Conservation (phyloP, 2,888 invertebrate species). For the Calameuta pallipes region DNA sequence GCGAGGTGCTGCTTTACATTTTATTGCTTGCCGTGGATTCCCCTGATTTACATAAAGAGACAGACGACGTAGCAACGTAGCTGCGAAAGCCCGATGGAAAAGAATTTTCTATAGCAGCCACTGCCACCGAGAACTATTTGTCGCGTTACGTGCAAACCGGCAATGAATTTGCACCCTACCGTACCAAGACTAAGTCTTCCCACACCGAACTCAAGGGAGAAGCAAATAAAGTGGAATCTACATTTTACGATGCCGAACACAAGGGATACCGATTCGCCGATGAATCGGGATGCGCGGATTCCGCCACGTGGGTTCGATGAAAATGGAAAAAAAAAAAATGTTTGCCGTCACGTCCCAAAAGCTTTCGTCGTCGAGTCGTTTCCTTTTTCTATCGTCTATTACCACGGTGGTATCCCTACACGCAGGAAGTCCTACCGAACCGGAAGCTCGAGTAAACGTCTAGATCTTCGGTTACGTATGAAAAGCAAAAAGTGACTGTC, state of each 20-base stretch:
- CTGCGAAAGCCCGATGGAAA: slow-evolving; percentile 17
- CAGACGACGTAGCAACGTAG: slow-evolving; percentile 14
- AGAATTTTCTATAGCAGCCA: slow-evolving; percentile 27
- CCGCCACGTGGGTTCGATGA: not conserved
- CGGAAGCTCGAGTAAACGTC: too few relatives aligned
- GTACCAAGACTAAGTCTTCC: not conserved
- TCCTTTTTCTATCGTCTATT: not conserved
- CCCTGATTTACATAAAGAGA: slow-evolving; percentile 46
- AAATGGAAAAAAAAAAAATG: too few relatives aligned
- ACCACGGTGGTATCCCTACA: not conserved
- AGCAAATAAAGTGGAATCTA: slow-evolving; percentile 19
- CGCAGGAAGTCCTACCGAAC: not conserved
- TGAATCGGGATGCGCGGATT: not conserved
- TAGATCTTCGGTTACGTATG: too few relatives aligned
- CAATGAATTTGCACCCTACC: slow-evolving; percentile 24
- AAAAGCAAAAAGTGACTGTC: not conserved
- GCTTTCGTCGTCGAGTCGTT: not conserved
- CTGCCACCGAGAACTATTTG: slow-evolving; percentile 18
- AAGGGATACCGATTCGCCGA: not conserved
- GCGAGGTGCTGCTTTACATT: slow-evolving; percentile 52
- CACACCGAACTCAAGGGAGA: not conserved
- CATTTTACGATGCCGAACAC: slow-evolving; percentile 15
- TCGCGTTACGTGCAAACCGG: slow-evolving; percentile 16
- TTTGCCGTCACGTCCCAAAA: not conserved
- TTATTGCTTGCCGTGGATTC: slow-evolving; percentile 56